Evolutionary conservation across 1,140 invertebrate genomes (phyloP).

Genomic region (Bursaphelenchus mucronatus): DNA sequence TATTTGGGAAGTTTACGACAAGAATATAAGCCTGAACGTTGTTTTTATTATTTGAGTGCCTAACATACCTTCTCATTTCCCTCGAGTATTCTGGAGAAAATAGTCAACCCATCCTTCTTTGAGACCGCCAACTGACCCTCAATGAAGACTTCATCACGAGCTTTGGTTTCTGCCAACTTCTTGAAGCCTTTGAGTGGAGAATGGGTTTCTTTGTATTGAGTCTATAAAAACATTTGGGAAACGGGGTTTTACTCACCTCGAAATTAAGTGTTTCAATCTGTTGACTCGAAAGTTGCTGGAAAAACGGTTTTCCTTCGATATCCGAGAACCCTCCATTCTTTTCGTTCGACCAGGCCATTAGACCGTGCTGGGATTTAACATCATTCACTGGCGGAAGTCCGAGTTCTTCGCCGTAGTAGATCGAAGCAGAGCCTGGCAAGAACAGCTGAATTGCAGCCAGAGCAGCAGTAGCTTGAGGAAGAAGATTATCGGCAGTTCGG

Average conservation of each 20-base stretch:
- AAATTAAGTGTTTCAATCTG: slow-evolving; percentile 13
- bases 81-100: slow-evolving; percentile 16
- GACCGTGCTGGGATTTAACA: background rate
- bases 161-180: slow-evolving; percentile 11
- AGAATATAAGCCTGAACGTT: slow-evolving; percentile 13
- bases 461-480: slow-evolving; percentile 8
- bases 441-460: slow-evolving; percentile 15
- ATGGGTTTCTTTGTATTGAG: slow-evolving; percentile 16
- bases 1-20: slow-evolving; percentile 3
- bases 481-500: background rate
- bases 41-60: background rate
- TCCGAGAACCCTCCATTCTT: slow-evolving; percentile 20
- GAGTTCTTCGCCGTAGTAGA: slow-evolving; percentile 24
- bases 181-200: slow-evolving; percentile 16
- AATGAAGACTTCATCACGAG: slow-evolving; percentile 22
- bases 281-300: slow-evolving; percentile 8
- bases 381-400: slow-evolving; percentile 4
- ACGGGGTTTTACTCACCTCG: slow-evolving; percentile 15
- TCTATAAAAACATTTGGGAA: slow-evolving; percentile 2
- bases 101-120: slow-evolving; percentile 15
- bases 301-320: slow-evolving; percentile 19
- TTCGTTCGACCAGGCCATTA: slow-evolving; percentile 8
- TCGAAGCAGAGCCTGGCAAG: slow-evolving; percentile 6
- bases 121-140: slow-evolving; percentile 6
- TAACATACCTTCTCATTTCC: slow-evolving; percentile 24